Evolutionary conservation across 2,888 invertebrate genomes (phyloP).

Genomic region (Patella caerulea): DNA sequence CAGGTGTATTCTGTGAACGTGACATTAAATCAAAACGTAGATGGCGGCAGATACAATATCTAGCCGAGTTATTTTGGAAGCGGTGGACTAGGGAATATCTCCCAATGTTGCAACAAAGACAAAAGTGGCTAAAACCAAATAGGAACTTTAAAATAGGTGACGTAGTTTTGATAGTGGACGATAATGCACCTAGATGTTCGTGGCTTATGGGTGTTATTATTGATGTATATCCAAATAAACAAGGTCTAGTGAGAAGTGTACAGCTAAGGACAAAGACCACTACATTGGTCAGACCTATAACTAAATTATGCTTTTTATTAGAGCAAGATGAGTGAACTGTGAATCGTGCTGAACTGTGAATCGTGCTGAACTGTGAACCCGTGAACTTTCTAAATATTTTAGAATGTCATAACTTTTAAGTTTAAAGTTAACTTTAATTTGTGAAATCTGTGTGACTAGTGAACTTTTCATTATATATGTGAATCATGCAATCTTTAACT

Average conservation of each 20-base stretch:
- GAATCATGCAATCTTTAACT: too few relatives aligned
- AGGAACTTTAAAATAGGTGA: constrained; percentile 14
- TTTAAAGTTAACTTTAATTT: too few relatives aligned
- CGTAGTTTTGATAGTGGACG: constrained; percentile 21
- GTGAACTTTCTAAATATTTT: too few relatives aligned
- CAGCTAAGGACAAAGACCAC: constrained; percentile 12
- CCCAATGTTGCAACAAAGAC: constrained; percentile 22
- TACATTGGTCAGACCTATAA: constrained; percentile 12
- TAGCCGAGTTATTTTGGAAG: constrained; percentile 20
- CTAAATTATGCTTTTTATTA: not conserved
- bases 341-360: too few relatives aligned
- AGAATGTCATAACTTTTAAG: too few relatives aligned
- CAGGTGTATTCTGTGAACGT: constrained; percentile 6
- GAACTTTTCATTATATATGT: too few relatives aligned
- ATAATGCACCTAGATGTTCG: constrained; percentile 10
- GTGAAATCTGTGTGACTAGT: too few relatives aligned
- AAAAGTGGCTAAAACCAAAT: constrained; percentile 18
- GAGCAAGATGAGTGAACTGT: not conserved
- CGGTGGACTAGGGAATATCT: constrained; percentile 24
- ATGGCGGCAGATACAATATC: constrained; percentile 23
- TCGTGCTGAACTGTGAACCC: not conserved
- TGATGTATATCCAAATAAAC: constrained; percentile 17
- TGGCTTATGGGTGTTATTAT: constrained; percentile 22
- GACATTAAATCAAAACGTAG: constrained; percentile 20
- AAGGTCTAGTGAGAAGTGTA: constrained; percentile 19